These are phyloP conservation scores for Philonicus albiceps DNA, from an alignment of 2,888 invertebrate species.

Conservation along the genomic window DNA sequence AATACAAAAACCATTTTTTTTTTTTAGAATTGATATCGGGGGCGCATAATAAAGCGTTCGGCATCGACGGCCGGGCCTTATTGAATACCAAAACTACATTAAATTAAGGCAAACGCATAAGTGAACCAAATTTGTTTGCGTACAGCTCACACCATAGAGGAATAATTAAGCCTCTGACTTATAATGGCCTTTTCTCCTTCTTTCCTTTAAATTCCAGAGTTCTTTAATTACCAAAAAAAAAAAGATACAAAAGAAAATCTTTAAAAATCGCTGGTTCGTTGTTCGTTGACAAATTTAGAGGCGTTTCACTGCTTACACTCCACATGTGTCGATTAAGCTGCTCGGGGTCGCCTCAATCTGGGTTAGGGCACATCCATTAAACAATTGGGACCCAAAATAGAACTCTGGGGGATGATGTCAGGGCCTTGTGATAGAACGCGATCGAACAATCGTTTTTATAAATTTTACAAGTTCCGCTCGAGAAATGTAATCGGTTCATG, in stretches of 20 bases:
- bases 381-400: background rate
- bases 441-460: background rate
- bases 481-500: background rate
- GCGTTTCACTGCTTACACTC: background rate
- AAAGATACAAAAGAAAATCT: background rate
- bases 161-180: background rate
- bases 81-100: background rate
- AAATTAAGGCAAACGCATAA: background rate
- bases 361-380: slow-evolving; percentile 12
- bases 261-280: slow-evolving; percentile 5
- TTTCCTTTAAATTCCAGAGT: background rate
- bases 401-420: slow-evolving; percentile 6
- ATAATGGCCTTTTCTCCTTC: background rate
- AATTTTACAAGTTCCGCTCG: background rate
- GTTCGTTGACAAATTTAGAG: slow-evolving; percentile 19
- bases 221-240: slow-evolving; percentile 2
- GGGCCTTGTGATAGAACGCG: background rate
- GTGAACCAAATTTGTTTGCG: background rate
- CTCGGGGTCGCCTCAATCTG: slow-evolving; percentile 4
- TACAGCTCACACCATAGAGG: background rate
- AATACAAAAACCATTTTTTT: background rate
- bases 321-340: slow-evolving; percentile 23
- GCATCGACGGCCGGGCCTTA: background rate
- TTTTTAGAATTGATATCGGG: background rate
- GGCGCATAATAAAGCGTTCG: background rate